Conservation (phyloP, 1,140 invertebrate genomes). For the Cheumatopsyche charites region DNA sequence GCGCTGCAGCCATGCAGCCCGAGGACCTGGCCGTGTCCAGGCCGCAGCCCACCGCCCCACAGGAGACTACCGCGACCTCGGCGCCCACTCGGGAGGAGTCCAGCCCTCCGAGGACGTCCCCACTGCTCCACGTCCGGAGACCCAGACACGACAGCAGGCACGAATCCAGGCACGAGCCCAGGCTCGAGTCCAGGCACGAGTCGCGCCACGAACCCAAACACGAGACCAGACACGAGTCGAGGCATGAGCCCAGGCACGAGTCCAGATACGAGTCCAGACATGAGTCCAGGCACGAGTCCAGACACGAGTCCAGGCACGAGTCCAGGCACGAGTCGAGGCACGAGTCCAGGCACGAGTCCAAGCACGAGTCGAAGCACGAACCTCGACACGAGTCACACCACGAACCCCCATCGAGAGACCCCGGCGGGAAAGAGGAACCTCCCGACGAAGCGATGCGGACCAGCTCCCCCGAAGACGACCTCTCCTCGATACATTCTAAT, state of each 20-base stretch:
- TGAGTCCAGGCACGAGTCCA: conserved; percentile 50
- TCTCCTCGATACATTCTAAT: conserved; percentile 60
- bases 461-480: conserved; percentile 60
- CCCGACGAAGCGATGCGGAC: conserved; percentile 60
- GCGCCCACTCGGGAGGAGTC: conserved; percentile 38
- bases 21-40: conserved; percentile 47
- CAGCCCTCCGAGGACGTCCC: conserved; percentile 54
- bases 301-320: conserved; percentile 54
- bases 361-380: conserved; percentile 51
- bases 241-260: conserved; percentile 51
- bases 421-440: conserved; percentile 57
- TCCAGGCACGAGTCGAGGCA: conserved; percentile 47
- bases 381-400: conserved; percentile 53
- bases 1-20: conserved; percentile 37
- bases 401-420: conserved; percentile 48
- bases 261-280: conserved; percentile 53
- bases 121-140: conserved; percentile 59
- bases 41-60: conserved; percentile 28
- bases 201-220: conserved; percentile 53
- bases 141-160: conserved; percentile 57
- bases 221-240: conserved; percentile 48
- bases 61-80: conserved; percentile 43
- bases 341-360: conserved; percentile 54
- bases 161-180: conserved; percentile 53
- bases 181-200: conserved; percentile 44